Evolutionary conservation across 2,113 vertebrate species (phyloP).

Genomic region (Protobothrops flavoviridis): DNA sequence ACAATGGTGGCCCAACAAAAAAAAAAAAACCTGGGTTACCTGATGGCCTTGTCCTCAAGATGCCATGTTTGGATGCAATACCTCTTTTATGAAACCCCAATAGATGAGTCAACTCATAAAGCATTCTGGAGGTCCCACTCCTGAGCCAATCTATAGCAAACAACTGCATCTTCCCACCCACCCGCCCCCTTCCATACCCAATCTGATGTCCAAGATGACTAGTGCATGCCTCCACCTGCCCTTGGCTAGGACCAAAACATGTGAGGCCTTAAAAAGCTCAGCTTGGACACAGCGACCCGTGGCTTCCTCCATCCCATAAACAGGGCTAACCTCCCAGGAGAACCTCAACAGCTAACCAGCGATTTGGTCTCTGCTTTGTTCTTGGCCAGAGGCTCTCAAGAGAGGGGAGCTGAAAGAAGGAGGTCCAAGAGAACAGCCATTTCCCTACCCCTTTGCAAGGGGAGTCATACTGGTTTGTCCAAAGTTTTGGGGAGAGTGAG

Average conservation of each 20-base stretch:
- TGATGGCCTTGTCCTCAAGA: constrained; percentile 17
- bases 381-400: constrained; percentile 15
- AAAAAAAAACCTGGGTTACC: neutral
- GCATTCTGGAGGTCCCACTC: constrained; percentile 12
- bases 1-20: neutral
- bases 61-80: constrained; percentile 6
- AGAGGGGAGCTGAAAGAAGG: constrained; percentile 4
- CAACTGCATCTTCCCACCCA: neutral
- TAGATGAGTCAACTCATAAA: constrained; percentile 44
- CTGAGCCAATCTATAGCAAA: neutral
- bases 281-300: constrained; percentile 11
- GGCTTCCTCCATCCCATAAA: neutral
- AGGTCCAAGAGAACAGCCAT: constrained; percentile 21
- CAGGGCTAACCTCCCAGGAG: neutral
- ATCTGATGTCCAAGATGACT: neutral
- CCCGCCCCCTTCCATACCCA: neutral
- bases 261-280: constrained; percentile 28
- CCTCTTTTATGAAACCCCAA: constrained; percentile 23
- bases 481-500: constrained; percentile 84
- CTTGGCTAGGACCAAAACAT: neutral
- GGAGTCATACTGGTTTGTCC: constrained; percentile 93
- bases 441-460: constrained; percentile 14
- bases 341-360: constrained; percentile 3
- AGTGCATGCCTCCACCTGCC: constrained; percentile 25
- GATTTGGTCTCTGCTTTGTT: neutral